Conservation (phyloP, 2,113 vertebrate species). For the Bos indicus region DNA sequence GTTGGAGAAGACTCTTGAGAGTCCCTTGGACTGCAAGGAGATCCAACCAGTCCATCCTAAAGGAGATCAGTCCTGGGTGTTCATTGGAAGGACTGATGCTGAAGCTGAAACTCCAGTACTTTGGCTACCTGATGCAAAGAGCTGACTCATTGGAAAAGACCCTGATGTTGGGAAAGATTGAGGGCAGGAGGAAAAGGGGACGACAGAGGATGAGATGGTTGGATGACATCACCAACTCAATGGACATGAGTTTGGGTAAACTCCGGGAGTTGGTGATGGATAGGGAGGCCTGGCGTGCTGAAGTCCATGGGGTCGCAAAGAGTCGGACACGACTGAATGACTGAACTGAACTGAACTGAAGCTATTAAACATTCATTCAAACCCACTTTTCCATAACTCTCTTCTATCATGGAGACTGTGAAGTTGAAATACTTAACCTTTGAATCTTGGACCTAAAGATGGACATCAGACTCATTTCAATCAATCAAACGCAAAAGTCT, state of each 20-base stretch:
- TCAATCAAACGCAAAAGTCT: background rate
- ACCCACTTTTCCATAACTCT: background rate
- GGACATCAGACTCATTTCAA: background rate
- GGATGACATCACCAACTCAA: background rate
- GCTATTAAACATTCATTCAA: background rate
- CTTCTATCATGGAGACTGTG: background rate
- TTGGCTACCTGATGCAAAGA: fast-evolving
- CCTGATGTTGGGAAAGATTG: background rate
- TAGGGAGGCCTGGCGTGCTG: background rate
- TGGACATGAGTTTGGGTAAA: background rate
- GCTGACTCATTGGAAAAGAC: background rate
- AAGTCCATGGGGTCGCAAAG: background rate
- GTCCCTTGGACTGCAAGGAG: background rate
- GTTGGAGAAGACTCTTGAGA: background rate
- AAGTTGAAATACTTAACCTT: background rate
- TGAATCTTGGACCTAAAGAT: background rate
- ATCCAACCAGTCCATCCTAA: background rate
- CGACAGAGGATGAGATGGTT: background rate
- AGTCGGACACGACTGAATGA: fast-evolving
- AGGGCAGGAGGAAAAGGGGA: background rate
- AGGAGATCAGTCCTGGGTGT: background rate
- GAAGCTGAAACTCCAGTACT: background rate
- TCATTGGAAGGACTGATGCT: background rate
- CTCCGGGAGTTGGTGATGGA: background rate
- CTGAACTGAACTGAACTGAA: background rate